Percentiles rank a stretch among this genome's conserved stretches.
These are phyloP conservation scores for Drosophila buzzatii DNA, from an alignment of 2,888 invertebrate genomes.

Conservation along the genomic window DNA sequence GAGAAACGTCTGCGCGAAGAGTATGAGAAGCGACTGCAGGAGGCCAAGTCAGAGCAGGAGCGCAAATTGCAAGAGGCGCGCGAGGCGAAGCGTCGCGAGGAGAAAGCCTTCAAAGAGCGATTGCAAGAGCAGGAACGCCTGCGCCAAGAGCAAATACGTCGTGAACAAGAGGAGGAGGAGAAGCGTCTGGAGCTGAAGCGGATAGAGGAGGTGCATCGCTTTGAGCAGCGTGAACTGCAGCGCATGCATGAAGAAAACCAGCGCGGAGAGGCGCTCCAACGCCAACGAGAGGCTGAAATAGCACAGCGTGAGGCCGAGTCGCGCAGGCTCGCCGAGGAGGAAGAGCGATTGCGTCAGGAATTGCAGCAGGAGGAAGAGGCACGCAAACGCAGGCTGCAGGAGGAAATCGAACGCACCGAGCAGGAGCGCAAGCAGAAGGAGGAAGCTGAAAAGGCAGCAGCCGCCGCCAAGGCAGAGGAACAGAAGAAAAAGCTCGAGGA, in stretches of 20 bases:
- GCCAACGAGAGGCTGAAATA: constrained; percentile 81
- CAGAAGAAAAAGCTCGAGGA: constrained; percentile 57
- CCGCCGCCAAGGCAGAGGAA: constrained; percentile 61
- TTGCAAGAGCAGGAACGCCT: constrained; percentile 73
- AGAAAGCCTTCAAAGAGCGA: constrained; percentile 71
- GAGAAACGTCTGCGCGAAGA: constrained; percentile 74
- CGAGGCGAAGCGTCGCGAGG: constrained; percentile 74
- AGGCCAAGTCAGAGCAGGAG: constrained; percentile 77
- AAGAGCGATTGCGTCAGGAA: constrained; percentile 76
- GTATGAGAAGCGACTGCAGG: constrained; percentile 68
- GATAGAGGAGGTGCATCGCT: constrained; percentile 70
- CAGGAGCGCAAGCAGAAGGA: constrained; percentile 71
- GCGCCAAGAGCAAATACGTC: constrained; percentile 75
- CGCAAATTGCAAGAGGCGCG: constrained; percentile 73
- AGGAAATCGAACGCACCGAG: constrained; percentile 69
- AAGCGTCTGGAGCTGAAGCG: constrained; percentile 72
- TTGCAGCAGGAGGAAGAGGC: constrained; percentile 69
- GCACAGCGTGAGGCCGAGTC: constrained; percentile 70
- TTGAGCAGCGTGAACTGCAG: constrained; percentile 77
- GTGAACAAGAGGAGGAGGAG: constrained; percentile 80
- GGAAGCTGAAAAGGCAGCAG: constrained; percentile 62
- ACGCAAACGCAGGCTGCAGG: constrained; percentile 65
- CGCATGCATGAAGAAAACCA: constrained; percentile 78
- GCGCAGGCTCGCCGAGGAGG: constrained; percentile 76
- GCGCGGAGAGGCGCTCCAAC: constrained; percentile 72